phyloP scores from a whole-genome alignment of 1,140 invertebrate species.

The Teleogryllus occipitalis region DNA sequence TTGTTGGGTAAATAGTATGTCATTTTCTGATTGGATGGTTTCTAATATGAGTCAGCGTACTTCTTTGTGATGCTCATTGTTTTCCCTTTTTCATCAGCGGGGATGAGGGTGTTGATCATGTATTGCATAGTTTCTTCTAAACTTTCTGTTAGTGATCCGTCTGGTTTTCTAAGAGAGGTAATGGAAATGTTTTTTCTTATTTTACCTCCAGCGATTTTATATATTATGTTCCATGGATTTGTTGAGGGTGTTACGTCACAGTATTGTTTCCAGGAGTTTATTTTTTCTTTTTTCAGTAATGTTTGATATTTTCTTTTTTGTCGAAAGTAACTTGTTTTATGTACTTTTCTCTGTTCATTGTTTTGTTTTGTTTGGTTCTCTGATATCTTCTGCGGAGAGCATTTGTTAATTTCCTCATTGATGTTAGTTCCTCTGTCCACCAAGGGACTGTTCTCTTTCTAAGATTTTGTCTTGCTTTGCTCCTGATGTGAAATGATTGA shows the following conservation, averaged over 20 bases:
- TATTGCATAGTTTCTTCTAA: too few relatives aligned
- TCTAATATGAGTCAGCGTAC: neutral
- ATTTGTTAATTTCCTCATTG: neutral
- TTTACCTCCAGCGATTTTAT: neutral
- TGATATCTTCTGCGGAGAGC: neutral
- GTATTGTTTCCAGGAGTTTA: slow-evolving; percentile 2
- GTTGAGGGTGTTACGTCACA: neutral
- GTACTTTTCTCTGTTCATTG: neutral
- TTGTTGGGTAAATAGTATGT: too few relatives aligned
- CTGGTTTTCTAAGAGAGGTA: too few relatives aligned
- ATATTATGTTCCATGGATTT: neutral
- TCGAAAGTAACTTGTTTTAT: neutral
- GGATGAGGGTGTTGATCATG: too few relatives aligned
- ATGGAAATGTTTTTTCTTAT: neutral
- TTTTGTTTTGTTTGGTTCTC: neutral
- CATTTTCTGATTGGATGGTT: slow-evolving; percentile 3
- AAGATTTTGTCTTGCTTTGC: neutral
- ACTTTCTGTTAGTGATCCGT: too few relatives aligned
- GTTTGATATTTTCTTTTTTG: too few relatives aligned
- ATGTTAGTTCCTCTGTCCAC: neutral
- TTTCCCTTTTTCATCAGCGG: neutral
- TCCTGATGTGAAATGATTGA: neutral
- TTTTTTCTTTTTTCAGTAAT: neutral
- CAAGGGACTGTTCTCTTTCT: neutral
- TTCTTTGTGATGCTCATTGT: too few relatives aligned